Evolutionary conservation across 2,797 vertebrate genomes (phyloP).

Genomic region (Pantherophis alleghaniensis): DNA sequence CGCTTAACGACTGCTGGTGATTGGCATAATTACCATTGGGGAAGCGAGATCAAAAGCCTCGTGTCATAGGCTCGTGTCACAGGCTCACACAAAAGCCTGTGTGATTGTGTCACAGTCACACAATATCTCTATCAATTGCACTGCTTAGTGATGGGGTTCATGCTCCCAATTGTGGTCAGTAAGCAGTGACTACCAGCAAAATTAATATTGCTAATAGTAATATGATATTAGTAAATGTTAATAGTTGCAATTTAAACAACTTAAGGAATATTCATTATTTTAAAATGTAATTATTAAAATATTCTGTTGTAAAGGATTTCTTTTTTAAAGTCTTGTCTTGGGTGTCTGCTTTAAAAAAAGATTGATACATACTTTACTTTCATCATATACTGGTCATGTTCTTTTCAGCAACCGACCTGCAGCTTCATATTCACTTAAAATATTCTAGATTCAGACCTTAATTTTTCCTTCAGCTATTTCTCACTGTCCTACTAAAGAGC

Average conservation of each 20-base stretch:
- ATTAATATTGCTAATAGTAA: neutral
- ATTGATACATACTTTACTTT: neutral
- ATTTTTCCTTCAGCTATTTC: neutral
- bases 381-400: neutral
- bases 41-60: neutral
- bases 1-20: neutral
- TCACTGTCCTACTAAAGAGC: neutral
- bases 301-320: accelerated
- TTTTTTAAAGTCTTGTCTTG: neutral
- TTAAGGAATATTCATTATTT: neutral
- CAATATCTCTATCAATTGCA: neutral
- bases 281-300: neutral
- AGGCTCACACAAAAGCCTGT: too few relatives aligned
- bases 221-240: neutral
- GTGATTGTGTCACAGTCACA: neutral
- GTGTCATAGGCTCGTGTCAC: too few relatives aligned
- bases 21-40: neutral
- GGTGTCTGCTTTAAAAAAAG: neutral
- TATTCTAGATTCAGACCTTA: neutral
- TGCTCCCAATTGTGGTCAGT: neutral
- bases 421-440: neutral
- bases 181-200: neutral
- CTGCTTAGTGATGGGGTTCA: neutral
- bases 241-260: neutral
- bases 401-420: neutral